phyloP scores from a whole-genome alignment of 2,888 invertebrate genomes.

The Drosophila tripunctata region DNA sequence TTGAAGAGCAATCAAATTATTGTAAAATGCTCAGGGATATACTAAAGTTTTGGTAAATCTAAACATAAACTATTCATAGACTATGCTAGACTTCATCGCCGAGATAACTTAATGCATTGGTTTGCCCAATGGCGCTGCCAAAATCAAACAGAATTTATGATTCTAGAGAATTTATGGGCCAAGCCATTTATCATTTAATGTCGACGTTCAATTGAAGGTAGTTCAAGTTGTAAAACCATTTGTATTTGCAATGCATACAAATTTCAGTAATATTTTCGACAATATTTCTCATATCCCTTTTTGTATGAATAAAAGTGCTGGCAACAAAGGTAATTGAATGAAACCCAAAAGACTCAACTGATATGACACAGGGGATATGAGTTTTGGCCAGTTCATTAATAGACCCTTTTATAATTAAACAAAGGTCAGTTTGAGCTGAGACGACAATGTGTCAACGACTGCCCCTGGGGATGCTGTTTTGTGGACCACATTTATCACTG shows the following conservation, averaged over 20 bases:
- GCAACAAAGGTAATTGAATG: constrained; percentile 19
- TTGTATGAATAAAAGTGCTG: not conserved
- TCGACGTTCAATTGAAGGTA: constrained; percentile 8
- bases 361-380: constrained; percentile 19
- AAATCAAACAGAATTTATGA: constrained; percentile 29
- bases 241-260: constrained; percentile 16
- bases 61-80: constrained; percentile 2
- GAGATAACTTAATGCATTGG: not conserved
- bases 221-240: constrained; percentile 1
- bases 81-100: not conserved
- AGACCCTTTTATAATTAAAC: constrained; percentile 56
- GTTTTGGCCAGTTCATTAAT: constrained; percentile 43
- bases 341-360: constrained; percentile 4
- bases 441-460: constrained; percentile 61
- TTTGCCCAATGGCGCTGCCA: not conserved
- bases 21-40: not conserved
- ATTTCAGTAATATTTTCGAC: constrained; percentile 6
- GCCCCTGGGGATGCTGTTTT: constrained; percentile 10
- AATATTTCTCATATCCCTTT: not conserved
- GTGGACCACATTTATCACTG: constrained; percentile 54
- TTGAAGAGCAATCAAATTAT: not conserved
- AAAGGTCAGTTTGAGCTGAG: constrained; percentile 46
- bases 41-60: not conserved
- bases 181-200: constrained; percentile 34
- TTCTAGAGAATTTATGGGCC: constrained; percentile 19